A percentile compares a stretch with the other conserved stretches of the same genome.
phyloP scores from a whole-genome alignment of 2,797 vertebrate genomes.

The Enoplosus armatus region DNA sequence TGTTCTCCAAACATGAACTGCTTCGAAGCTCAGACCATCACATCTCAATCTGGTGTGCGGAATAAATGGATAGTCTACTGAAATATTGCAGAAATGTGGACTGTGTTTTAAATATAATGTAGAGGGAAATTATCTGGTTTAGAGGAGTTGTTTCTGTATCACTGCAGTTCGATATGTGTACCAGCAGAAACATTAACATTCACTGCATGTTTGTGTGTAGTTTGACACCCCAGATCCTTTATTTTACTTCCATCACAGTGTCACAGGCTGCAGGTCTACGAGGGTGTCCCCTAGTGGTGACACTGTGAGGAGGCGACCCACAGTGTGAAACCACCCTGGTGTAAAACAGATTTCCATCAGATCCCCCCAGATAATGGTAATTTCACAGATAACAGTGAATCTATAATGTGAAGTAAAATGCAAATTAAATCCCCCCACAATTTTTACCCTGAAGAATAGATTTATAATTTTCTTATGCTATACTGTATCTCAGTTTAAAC shows the following conservation, averaged over 20 bases:
- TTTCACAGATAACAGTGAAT: conserved; percentile 83
- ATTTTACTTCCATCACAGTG: conserved; percentile 36
- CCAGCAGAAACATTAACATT: conserved; percentile 26
- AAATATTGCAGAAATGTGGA: conserved; percentile 6
- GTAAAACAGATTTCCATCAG: conserved; percentile 81
- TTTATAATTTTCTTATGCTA: conserved; percentile 77
- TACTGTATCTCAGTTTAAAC: conserved; percentile 78
- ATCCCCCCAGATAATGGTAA: conserved; percentile 80
- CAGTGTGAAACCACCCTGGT: conserved; percentile 73
- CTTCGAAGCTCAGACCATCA: conserved; percentile 20
- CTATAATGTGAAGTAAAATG: conserved; percentile 80
- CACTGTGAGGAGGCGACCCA: conserved; percentile 42
- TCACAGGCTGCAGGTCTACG: conserved; percentile 62
- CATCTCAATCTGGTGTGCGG: conserved; percentile 16
- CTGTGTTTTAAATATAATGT: neutral
- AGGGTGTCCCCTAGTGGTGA: conserved; percentile 84
- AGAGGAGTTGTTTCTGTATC: conserved; percentile 7
- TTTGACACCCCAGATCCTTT: conserved; percentile 33
- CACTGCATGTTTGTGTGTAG: conserved; percentile 1
- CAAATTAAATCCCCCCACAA: conserved; percentile 80
- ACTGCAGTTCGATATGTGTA: conserved; percentile 14
- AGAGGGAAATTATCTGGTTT: neutral
- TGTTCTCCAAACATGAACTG: conserved; percentile 52
- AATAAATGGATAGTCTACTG: neutral
- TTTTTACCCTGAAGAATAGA: conserved; percentile 82